Evolutionary conservation across 2,888 invertebrate species (phyloP), one percentile per base, ranked within the genome.

Genomic region (Augochlorella aurata): DNA sequence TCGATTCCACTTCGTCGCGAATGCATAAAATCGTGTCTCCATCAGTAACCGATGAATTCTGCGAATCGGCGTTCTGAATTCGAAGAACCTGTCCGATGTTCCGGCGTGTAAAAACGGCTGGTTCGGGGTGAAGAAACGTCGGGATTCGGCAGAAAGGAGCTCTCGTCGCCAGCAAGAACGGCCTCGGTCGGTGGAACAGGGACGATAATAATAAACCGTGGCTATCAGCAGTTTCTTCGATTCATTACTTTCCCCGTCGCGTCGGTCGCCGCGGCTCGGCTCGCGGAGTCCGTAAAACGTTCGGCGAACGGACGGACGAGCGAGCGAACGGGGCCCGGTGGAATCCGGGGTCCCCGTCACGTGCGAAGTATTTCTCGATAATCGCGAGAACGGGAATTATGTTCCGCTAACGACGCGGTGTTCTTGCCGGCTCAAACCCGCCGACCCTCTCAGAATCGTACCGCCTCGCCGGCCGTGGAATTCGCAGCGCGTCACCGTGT

Each of bases 401-500:
- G 85, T 78, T 67, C 68, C 78, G 71, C 74, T 75, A 83, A 84
- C 83, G 73, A 83, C 84, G 73, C 79, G 84, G 75, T 74, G 81
- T 85, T 81, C 77, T 81, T 81, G 83, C 77, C 77, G 74, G 71
- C 74, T 81, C 52, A 73, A 54, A 24, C 63, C 58, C 73, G 61
- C 67, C 71, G 74, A 72, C 65, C 84, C 74, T 81, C 69, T 85
- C 77, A 54, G 80, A 70, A 68, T 74, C 74, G 85, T 52, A 52
- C 76, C 69, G 69, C 29, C 63, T 61, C 71, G 65, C 72, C 47
- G 74, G 38, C 29, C 74, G 73, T 65, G 86, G 82, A 86, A 86
- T 86, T 85, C 73, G 77, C 79, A 70, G 73, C 85, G 77, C 77
- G 87, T 85, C 88, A 84, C 82, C 67, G 61, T 71, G 79, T 80